Evolutionary conservation across 23 tunicate species (phyloP).

Genomic region (Diplosoma virens): DNA sequence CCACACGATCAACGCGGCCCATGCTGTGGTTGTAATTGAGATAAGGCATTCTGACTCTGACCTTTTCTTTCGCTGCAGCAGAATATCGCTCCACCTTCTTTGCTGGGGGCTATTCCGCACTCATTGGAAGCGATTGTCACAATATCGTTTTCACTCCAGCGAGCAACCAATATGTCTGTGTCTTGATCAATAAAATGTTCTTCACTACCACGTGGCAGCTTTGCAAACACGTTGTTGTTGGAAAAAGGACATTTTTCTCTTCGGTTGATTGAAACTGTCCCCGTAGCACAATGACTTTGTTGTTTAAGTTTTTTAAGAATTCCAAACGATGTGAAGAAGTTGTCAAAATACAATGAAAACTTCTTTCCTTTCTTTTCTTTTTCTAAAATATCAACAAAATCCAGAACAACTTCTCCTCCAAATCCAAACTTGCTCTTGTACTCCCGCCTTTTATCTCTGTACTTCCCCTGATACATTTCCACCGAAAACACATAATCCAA

Average conservation of each 20-base stretch:
- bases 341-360: neutral
- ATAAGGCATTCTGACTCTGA: neutral
- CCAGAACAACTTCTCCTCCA: neutral
- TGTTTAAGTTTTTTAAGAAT: neutral
- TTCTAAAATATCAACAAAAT: neutral
- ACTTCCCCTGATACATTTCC: neutral
- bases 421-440: neutral
- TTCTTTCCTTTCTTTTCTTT: neutral
- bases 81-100: neutral
- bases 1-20: neutral
- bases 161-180: neutral
- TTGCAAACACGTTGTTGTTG: neutral
- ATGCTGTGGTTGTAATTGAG: neutral
- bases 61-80: neutral
- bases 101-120: neutral
- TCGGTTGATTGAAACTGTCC: neutral
- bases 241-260: neutral
- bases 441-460: neutral
- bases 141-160: neutral
- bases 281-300: neutral
- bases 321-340: neutral
- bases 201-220: neutral
- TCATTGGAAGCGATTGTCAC: neutral
- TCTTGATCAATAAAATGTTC: neutral
- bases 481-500: neutral